These are phyloP conservation scores for Bombus cullumanus DNA, from an alignment of 1,140 invertebrate species.

Conservation along the genomic window DNA sequence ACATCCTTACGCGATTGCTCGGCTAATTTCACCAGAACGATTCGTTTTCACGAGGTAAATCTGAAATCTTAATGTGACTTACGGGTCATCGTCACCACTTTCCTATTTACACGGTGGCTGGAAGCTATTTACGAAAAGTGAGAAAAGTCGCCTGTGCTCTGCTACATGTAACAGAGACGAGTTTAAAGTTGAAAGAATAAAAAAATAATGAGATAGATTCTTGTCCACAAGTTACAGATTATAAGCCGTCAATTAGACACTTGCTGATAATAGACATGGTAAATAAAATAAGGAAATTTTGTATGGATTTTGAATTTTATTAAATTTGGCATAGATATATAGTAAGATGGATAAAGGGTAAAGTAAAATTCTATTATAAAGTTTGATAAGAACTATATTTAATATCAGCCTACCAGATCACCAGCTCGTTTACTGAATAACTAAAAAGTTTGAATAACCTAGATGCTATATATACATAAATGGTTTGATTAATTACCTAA, in stretches of 20 bases:
- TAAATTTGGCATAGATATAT: too few species aligned
- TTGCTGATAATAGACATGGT: too few species aligned
- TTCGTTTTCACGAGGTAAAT: neutral
- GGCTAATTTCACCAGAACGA: conserved; percentile 8
- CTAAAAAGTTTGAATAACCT: neutral
- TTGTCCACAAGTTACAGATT: too few species aligned
- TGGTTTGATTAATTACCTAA: neutral
- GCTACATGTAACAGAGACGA: neutral
- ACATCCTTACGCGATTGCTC: neutral
- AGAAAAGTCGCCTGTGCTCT: neutral
- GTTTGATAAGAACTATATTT: too few species aligned
- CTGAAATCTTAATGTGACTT: conserved; percentile 33
- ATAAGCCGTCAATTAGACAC: too few species aligned
- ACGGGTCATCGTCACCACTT: neutral
- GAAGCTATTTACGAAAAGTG: conserved; percentile 34
- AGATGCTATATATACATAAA: neutral
- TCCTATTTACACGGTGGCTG: conserved; percentile 23
- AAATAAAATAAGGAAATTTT: too few species aligned
- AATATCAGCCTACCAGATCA: too few species aligned
- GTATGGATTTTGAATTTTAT: too few species aligned
- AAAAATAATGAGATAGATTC: neutral
- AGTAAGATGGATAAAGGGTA: too few species aligned
- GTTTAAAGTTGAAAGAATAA: neutral
- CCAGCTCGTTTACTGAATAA: too few species aligned
- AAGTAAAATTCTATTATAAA: too few species aligned